These are phyloP conservation scores for Amphimedon queenslandica DNA, from an alignment of 37 sponge, comb jelly and placozoan genomes.

Conservation along the genomic window DNA sequence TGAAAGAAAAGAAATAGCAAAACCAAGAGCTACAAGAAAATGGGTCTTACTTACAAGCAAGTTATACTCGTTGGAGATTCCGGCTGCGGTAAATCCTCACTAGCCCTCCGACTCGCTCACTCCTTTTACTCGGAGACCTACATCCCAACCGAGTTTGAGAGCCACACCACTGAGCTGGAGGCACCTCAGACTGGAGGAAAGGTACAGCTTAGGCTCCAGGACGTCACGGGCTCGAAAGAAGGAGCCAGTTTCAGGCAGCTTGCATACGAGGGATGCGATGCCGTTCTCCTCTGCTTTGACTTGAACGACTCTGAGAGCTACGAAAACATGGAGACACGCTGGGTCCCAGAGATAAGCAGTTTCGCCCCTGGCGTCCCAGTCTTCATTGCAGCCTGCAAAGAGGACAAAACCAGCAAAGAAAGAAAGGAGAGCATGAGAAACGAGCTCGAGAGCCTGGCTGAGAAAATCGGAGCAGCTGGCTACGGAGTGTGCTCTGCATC, in stretches of 20 bases:
- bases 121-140: constrained; percentile 32
- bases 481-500: constrained; percentile 60
- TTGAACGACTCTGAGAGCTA: constrained; percentile 32
- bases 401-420: constrained; percentile 8
- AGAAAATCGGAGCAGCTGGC: constrained; percentile 43
- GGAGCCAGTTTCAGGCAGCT: constrained; percentile 16
- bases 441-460: constrained; percentile 15
- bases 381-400: constrained; percentile 71
- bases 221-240: constrained; percentile 43
- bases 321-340: constrained; percentile 35
- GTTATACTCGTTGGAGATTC: constrained; percentile 62
- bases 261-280: constrained; percentile 49
- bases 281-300: constrained; percentile 64
- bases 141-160: constrained; percentile 34
- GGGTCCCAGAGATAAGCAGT: constrained; percentile 55
- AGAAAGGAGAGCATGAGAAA: not conserved
- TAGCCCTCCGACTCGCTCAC: constrained; percentile 32
- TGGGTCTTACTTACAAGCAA: not conserved
- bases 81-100: constrained; percentile 65
- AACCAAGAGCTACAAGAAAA: not conserved
- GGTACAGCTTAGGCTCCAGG: constrained; percentile 40
- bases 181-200: constrained; percentile 1
- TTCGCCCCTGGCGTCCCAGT: constrained; percentile 40
- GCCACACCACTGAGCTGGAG: constrained; percentile 25
- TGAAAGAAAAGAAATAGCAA: not conserved